Percentiles rank a stretch among this genome's conserved stretches.
Evolutionary conservation across 2,797 vertebrate species (phyloP).

Genomic region (Chiloscyllium punctatum): DNA sequence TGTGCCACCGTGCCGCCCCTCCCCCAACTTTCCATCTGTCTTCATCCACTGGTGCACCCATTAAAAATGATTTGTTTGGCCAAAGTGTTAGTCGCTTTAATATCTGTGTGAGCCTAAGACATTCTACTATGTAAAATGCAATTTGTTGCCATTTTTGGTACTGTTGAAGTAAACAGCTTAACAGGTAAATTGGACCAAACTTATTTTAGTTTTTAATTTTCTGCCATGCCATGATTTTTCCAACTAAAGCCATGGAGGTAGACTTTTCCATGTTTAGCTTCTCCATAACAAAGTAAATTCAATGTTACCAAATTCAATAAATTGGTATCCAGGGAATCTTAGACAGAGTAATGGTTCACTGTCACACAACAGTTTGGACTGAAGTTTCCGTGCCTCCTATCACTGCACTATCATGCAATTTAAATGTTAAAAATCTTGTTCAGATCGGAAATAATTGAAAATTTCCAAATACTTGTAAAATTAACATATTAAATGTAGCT

Average conservation of each 20-base stretch:
- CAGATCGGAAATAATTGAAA: not conserved
- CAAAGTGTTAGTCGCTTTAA: not conserved
- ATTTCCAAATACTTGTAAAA: not conserved
- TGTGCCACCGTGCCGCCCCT: too few species aligned
- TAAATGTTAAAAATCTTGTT: not conserved
- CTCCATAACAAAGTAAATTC: not conserved
- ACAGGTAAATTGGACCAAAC: not conserved
- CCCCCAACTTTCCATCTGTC: not conserved
- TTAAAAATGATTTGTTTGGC: not conserved
- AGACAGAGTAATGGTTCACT: not conserved
- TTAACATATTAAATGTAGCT: not conserved
- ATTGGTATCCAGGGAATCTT: not conserved
- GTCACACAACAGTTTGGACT: not conserved
- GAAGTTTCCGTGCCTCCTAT: not conserved
- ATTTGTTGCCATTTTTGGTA: not conserved
- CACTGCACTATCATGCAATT: not conserved
- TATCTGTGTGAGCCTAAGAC: not conserved
- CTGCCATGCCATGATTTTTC: not conserved
- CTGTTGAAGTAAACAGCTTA: not conserved
- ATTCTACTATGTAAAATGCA: not conserved
- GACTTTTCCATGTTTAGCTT: not conserved
- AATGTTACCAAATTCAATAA: not conserved
- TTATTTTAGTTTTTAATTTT: not conserved
- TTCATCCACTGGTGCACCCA: not conserved
- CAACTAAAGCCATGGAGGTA: not conserved